phyloP scores from a whole-genome alignment of 2,797 vertebrate genomes.

The Euphonia xanthogaster region DNA sequence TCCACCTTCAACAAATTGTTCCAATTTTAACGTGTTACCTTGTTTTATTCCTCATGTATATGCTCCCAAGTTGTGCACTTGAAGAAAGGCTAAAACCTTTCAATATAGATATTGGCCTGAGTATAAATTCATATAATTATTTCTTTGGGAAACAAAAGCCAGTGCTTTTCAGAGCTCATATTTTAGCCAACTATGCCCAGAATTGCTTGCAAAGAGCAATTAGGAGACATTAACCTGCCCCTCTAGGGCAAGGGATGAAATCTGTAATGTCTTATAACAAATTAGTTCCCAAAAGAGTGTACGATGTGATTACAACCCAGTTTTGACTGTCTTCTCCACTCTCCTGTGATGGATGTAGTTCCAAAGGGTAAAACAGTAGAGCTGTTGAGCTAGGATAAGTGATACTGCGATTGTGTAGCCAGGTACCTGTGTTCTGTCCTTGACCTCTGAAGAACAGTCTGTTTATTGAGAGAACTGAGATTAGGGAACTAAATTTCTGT shows the following conservation, averaged over 20 bases:
- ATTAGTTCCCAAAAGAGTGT: neutral
- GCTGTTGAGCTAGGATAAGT: neutral
- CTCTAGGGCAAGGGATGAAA: neutral
- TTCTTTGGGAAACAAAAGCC: neutral
- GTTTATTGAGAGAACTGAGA: neutral
- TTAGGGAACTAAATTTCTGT: neutral
- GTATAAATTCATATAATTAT: neutral
- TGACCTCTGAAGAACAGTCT: neutral
- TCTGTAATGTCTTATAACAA: neutral
- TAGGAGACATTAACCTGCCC: neutral
- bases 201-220: neutral
- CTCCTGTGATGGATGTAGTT: neutral
- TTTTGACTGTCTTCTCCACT: neutral
- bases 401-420: neutral
- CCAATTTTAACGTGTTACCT: neutral
- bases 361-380: neutral
- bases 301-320: neutral
- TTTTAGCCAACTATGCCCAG: neutral
- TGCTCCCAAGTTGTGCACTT: neutral
- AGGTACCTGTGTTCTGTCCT: neutral
- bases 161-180: neutral
- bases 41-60: neutral
- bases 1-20: neutral
- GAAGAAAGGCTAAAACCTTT: neutral
- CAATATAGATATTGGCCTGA: neutral